These are phyloP conservation scores for Pristionchus exspectatus DNA, from an alignment of 2,888 invertebrate genomes.

Conservation along the genomic window DNA sequence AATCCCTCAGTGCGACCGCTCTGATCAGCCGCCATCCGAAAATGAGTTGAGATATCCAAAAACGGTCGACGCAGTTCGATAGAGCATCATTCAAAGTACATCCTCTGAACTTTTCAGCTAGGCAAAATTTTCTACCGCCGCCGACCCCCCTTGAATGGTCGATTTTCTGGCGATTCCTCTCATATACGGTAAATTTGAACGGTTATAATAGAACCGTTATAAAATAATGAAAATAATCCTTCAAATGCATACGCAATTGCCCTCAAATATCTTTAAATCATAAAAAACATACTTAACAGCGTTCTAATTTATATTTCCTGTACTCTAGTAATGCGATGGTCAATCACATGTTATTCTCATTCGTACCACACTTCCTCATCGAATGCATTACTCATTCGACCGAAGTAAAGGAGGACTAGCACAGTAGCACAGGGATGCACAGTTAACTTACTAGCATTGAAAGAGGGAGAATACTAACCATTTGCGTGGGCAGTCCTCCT, in stretches of 20 bases:
- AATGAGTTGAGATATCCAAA: no score
- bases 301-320: not conserved
- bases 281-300: not conserved
- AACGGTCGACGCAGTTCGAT: no score
- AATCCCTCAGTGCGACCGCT: no score
- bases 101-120: no score
- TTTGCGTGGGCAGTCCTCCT: constrained; percentile 59
- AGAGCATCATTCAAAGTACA: no score
- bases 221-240: not conserved
- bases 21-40: no score
- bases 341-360: constrained; percentile 33
- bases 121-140: no score
- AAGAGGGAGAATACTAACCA: constrained; percentile 13
- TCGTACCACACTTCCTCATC: not conserved
- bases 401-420: not conserved
- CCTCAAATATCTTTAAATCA: not conserved
- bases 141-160: no score
- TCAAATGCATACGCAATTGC: not conserved
- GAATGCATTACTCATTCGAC: constrained; percentile 36
- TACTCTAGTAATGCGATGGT: not conserved
- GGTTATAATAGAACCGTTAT: no score
- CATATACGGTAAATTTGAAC: no score
- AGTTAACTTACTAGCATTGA: not conserved
- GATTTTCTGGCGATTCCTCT: no score
- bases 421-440: not conserved